Base-by-base conservation (phyloP, 2,888 invertebrate species). In the Pseudococcus longispinus region DNA sequence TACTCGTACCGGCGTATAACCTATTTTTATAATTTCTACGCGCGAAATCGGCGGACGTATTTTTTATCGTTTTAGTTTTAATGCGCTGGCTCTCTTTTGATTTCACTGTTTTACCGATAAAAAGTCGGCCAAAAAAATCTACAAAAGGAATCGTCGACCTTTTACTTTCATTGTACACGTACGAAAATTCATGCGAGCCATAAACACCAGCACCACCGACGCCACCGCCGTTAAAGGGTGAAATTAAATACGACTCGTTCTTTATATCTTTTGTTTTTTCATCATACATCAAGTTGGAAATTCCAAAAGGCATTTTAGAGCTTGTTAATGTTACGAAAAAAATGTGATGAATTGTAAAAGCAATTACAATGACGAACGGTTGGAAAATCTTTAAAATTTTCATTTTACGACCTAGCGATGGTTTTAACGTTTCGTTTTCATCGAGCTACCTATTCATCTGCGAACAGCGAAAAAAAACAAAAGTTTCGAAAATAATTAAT, bases 261-360 rank as follows among this genome's bases (percentile, higher is more conserved):
- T 37, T 80, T 80, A 29, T 80, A 80, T 42, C 42, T 80, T 80
- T 80, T 42, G 77, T 80, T 80, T 80, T 80, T 80, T 80, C 77
- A 37, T 80, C 20, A 80, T 80, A 37, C 42, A 42, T 42, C 29
- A 80, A 20, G 42, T 42, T 80, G 37, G 77, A 37, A 80, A 80
- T 42, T 15, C 42, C 42, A 42, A 80, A 80, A 80, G 37, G 77
- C 77, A 80, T 80, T 42, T 42, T 80, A 37, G 77, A 80, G 42
- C 20, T 80, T 80, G 77, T 80, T 29, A 80, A 80, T 13, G 42
- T 80, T 20, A 42, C 29, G 77, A 80, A 80, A 80, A 80, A 80
- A 42, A 80, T 80, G 26, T 80, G 77, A 80, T 80, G 37, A 80
- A 80, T 42, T 23, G 77, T 80, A 42, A 80, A 42, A 80, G 42